Evolutionary conservation across 1,140 invertebrate species (phyloP).

Genomic region (Drosophila paulistorum): DNA sequence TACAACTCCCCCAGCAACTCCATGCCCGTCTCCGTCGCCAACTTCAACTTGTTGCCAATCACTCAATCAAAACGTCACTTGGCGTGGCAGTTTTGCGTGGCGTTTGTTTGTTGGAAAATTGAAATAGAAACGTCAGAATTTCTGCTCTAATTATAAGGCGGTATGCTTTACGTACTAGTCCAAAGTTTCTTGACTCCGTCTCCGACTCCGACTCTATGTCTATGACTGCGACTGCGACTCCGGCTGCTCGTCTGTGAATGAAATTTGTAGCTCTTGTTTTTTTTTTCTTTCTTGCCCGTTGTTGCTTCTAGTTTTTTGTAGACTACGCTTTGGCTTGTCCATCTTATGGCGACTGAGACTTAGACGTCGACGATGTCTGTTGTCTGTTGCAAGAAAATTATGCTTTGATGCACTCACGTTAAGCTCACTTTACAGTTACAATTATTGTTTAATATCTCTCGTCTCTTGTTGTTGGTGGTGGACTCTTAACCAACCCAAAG

Average conservation of each 20-base stretch:
- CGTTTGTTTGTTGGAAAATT: conserved; percentile 75
- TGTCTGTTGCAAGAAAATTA: conserved; percentile 80
- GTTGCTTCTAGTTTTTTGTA: conserved; percentile 40
- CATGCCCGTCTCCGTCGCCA: conserved; percentile 20
- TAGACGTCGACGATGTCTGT: conserved; percentile 21
- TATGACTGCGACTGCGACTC: conserved; percentile 15
- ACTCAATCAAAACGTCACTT: conserved; percentile 83
- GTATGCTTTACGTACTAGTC: conserved; percentile 76
- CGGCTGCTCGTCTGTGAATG: conserved; percentile 37
- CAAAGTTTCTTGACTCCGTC: conserved; percentile 70
- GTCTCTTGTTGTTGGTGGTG: conserved; percentile 32
- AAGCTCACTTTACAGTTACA: conserved; percentile 82
- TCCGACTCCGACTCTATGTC: conserved; percentile 24
- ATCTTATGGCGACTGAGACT: conserved; percentile 38
- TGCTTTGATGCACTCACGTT: conserved; percentile 81
- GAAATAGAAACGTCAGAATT: conserved; percentile 83
- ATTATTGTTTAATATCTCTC: conserved; percentile 79
- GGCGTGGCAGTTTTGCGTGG: conserved; percentile 80
- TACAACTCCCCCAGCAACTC: not conserved
- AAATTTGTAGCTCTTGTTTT: conserved; percentile 33
- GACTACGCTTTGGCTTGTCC: conserved; percentile 58
- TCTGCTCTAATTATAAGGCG: conserved; percentile 83
- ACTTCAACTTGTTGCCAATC: conserved; percentile 80
- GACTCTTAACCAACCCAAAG: conserved; percentile 62
- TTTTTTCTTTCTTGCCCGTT: conserved; percentile 20